A percentile compares a stretch with the other conserved stretches of the same genome.
phyloP scores from a whole-genome alignment of 2,888 invertebrate genomes.

The Pollenia labialis region DNA sequence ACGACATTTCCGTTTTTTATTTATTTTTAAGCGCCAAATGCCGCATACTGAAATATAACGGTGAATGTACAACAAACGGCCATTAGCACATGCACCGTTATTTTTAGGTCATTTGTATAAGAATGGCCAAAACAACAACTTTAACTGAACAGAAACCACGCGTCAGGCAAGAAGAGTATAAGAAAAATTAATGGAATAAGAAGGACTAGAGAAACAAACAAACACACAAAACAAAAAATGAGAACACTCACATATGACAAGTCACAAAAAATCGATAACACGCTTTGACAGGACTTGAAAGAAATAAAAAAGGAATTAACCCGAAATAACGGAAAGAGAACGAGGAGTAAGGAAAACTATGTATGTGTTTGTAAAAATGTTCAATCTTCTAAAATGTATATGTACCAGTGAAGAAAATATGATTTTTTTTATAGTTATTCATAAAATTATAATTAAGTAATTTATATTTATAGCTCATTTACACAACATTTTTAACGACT shows the following conservation, averaged over 20 bases:
- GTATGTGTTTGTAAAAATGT: background rate
- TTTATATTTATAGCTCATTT: background rate
- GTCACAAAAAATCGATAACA: constrained; percentile 79
- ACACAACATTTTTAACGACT: constrained; percentile 78
- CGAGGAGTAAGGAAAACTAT: constrained; percentile 20
- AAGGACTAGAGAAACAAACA: constrained; percentile 9
- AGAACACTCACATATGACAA: constrained; percentile 52
- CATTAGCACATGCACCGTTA: constrained; percentile 69
- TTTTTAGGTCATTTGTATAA: constrained; percentile 74
- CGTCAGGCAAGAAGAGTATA: constrained; percentile 23
- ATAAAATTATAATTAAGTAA: constrained; percentile 7
- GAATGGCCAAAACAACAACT: constrained; percentile 55
- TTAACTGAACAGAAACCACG: constrained; percentile 10
- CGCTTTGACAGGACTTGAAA: constrained; percentile 70
- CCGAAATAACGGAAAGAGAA: constrained; percentile 18
- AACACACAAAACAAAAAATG: constrained; percentile 58
- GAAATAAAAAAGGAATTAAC: constrained; percentile 37
- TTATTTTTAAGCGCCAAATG: constrained; percentile 67
- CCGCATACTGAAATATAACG: constrained; percentile 54
- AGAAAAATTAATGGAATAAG: constrained; percentile 25
- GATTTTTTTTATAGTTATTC: constrained; percentile 31
- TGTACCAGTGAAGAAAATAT: constrained; percentile 10
- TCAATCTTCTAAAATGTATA: background rate
- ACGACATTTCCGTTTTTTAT: constrained; percentile 65
- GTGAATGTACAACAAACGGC: constrained; percentile 55